Percentiles rank a stretch among this genome's conserved stretches.
These are phyloP conservation scores for Spinibarbus caldwelli DNA, from an alignment of 2,797 vertebrate genomes.

Conservation along the genomic window DNA sequence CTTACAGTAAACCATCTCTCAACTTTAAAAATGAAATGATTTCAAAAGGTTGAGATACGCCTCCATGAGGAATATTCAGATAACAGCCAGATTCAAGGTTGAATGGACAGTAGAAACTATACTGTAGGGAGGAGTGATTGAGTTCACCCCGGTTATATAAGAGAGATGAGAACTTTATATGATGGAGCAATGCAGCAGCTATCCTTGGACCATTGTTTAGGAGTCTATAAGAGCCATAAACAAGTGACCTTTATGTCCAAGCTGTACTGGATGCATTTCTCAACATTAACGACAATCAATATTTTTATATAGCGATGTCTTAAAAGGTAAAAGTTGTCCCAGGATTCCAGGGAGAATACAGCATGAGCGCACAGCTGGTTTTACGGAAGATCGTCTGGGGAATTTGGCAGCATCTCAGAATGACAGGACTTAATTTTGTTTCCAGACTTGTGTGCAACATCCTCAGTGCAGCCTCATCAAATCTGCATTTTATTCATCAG, in stretches of 20 bases:
- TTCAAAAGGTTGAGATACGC: background rate
- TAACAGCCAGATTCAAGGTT: conserved; percentile 4
- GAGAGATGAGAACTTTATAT: conserved; percentile 1
- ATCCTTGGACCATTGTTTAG: conserved; percentile 11
- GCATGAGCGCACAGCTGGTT: conserved; percentile 10
- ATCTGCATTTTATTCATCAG: conserved; percentile 12
- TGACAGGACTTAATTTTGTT: background rate
- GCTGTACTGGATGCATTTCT: conserved; percentile 6
- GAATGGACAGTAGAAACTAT: conserved; percentile 5
- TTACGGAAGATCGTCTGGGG: background rate
- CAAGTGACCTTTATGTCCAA: conserved; percentile 4
- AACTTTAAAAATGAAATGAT: background rate
- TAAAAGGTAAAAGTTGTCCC: conserved; percentile 10
- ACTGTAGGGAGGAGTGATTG: conserved; percentile 4
- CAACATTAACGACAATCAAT: background rate
- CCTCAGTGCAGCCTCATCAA: background rate
- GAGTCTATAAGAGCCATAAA: conserved; percentile 11
- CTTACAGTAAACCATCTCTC: no score
- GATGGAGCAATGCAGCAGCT: conserved; percentile 10
- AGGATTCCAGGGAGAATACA: conserved; percentile 27
- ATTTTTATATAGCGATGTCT: conserved; percentile 12
- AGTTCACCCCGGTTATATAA: background rate
- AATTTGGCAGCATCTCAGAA: conserved; percentile 17
- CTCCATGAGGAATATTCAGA: background rate
- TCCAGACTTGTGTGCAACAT: background rate